Percentiles rank a stretch among this genome's conserved stretches.
These are phyloP conservation scores for Xiphophorus birchmanni DNA, from an alignment of 2,797 vertebrate genomes.

Conservation along the genomic window DNA sequence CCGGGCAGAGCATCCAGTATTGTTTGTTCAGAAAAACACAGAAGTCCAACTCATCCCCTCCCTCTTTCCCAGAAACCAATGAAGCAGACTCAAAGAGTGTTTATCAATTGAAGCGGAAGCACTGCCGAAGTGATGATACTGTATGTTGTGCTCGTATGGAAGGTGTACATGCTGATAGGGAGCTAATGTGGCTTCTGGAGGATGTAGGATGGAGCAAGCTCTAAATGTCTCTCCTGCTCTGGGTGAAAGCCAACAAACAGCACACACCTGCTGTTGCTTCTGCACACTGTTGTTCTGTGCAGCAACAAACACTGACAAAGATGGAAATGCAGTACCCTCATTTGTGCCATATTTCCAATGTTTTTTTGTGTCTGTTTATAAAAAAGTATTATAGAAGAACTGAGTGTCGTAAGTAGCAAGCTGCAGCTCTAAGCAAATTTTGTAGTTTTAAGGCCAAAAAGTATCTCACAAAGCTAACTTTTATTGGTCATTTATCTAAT, in stretches of 20 bases:
- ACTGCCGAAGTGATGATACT: background rate
- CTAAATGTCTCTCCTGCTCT: conserved; percentile 45
- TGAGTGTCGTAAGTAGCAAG: background rate
- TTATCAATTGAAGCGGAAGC: conserved; percentile 2
- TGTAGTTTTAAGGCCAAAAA: background rate
- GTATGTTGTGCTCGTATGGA: conserved; percentile 27
- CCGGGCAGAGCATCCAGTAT: conserved; percentile 7
- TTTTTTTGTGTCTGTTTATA: background rate
- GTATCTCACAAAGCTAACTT: background rate
- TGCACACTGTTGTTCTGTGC: conserved; percentile 24
- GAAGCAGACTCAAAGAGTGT: conserved; percentile 23
- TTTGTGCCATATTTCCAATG: background rate
- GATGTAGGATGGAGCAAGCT: conserved; percentile 34
- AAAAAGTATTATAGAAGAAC: background rate
- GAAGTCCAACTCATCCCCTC: background rate
- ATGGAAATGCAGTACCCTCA: background rate
- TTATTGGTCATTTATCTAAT: background rate
- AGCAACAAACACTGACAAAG: conserved; percentile 12
- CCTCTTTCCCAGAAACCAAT: background rate
- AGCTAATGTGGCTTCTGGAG: conserved; percentile 50
- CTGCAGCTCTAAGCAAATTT: background rate
- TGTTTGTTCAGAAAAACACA: conserved; percentile 31
- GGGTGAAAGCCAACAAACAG: conserved; percentile 36
- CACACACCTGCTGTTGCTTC: conserved; percentile 30
- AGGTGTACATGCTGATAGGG: conserved; percentile 30